Conservation (phyloP, 1,140 invertebrate genomes). For the Dryas iulia region DNA sequence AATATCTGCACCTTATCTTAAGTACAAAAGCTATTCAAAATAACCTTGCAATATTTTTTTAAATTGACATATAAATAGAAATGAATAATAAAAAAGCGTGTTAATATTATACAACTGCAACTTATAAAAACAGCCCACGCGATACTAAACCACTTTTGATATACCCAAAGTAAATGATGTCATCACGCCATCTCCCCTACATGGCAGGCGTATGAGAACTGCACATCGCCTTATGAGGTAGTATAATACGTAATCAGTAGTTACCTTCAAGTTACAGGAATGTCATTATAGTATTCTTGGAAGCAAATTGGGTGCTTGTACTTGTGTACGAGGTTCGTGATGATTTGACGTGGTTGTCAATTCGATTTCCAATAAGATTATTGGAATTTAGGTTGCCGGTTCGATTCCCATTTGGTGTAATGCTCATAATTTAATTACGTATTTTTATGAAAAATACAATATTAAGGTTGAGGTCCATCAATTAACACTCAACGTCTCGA, state of each 20-base stretch:
- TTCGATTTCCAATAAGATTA: too few species aligned
- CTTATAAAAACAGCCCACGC: background rate
- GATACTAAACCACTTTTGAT: background rate
- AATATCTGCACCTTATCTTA: too few species aligned
- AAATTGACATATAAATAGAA: background rate
- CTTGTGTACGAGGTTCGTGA: background rate
- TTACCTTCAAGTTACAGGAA: background rate
- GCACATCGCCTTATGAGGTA: conserved; percentile 4
- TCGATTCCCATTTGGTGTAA: background rate
- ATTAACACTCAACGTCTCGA: too few species aligned
- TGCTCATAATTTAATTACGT: too few species aligned
- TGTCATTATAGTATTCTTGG: background rate
- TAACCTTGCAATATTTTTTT: too few species aligned
- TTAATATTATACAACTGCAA: too few species aligned
- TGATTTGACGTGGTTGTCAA: background rate
- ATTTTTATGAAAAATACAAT: too few species aligned
- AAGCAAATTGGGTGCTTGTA: background rate
- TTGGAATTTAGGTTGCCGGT: background rate
- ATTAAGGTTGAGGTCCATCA: too few species aligned
- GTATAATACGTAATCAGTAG: background rate
- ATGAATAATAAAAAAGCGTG: too few species aligned
- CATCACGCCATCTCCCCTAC: conserved; percentile 22
- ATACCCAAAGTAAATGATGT: conserved; percentile 20
- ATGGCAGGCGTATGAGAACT: conserved; percentile 7
- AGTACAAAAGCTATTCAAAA: too few species aligned